Percentiles rank a stretch among this genome's conserved stretches.
phyloP scores from a whole-genome alignment of 2,113 vertebrate species.

The Hippoglossus stenolepis region DNA sequence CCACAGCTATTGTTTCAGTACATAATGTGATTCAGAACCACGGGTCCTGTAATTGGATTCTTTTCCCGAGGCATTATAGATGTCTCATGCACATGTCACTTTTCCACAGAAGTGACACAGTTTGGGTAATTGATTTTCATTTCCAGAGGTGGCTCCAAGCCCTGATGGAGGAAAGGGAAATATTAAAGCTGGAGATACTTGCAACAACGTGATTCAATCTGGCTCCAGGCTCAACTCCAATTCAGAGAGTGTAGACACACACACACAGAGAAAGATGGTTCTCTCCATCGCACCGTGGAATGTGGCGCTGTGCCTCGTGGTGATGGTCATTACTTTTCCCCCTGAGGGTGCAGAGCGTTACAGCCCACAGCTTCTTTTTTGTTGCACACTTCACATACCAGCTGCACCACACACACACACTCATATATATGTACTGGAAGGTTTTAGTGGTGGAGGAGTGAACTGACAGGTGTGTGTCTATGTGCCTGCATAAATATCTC shows the following conservation, averaged over 20 bases:
- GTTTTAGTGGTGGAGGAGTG: slow-evolving; percentile 11
- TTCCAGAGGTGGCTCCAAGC: slow-evolving; percentile 32
- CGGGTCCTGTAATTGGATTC: slow-evolving; percentile 15
- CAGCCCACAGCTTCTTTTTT: slow-evolving; percentile 50
- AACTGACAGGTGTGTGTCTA: slow-evolving; percentile 37
- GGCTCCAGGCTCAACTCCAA: slow-evolving; percentile 43
- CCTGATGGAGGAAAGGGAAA: slow-evolving; percentile 41
- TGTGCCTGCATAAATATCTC: slow-evolving; percentile 39
- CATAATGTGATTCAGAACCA: slow-evolving; percentile 29
- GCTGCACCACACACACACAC: slow-evolving; percentile 28
- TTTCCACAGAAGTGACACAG: slow-evolving; percentile 50
- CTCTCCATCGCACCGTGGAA: slow-evolving; percentile 38
- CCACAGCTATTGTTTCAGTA: slow-evolving; percentile 6
- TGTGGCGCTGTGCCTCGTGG: slow-evolving; percentile 38
- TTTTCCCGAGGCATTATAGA: not conserved
- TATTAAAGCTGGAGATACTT: slow-evolving; percentile 30
- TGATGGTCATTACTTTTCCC: slow-evolving; percentile 55
- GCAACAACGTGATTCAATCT: slow-evolving; percentile 55
- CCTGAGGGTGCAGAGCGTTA: slow-evolving; percentile 37
- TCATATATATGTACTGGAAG: slow-evolving; percentile 22
- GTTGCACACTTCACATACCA: slow-evolving; percentile 46
- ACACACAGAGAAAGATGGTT: slow-evolving; percentile 26
- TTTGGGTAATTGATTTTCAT: slow-evolving; percentile 52
- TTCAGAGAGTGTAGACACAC: slow-evolving; percentile 40
- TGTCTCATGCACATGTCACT: slow-evolving; percentile 23